These are phyloP conservation scores for Eurytoma adleriae DNA, from an alignment of 2,888 invertebrate genomes.

Conservation along the genomic window DNA sequence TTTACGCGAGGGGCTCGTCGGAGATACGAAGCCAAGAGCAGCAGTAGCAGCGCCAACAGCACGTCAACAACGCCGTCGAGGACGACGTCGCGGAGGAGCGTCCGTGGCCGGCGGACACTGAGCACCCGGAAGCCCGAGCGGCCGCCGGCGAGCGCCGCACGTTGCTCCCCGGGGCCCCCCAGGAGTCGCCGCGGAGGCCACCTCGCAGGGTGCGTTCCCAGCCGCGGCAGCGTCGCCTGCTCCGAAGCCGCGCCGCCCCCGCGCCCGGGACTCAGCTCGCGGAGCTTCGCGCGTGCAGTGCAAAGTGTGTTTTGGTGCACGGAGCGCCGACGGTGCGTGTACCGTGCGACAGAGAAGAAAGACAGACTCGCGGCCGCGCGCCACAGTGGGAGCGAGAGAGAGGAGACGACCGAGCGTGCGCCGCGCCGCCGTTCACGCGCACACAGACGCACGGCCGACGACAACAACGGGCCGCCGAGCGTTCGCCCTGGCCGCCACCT, in stretches of 20 bases:
- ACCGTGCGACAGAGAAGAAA: background rate
- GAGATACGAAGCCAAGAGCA: constrained; percentile 54
- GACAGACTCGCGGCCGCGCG: constrained; percentile 8
- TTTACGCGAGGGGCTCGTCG: constrained; percentile 70
- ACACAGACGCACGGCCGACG: background rate
- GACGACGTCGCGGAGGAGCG: background rate
- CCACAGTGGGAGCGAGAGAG: background rate
- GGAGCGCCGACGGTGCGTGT: background rate
- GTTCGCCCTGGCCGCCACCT: background rate
- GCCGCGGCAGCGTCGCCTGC: constrained; percentile 3
- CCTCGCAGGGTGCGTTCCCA: constrained; percentile 18
- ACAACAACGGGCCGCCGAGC: constrained; percentile 1
- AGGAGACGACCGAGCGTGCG: constrained; percentile 22
- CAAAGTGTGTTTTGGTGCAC: background rate
- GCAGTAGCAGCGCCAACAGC: constrained; percentile 4
- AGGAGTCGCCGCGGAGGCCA: no score
- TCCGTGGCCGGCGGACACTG: constrained; percentile 13
- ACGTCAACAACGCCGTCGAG: no score
- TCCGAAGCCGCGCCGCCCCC: constrained; percentile 18
- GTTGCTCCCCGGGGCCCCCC: no score
- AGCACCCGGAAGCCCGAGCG: no score
- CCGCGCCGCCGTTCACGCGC: constrained; percentile 26
- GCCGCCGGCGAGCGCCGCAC: no score
- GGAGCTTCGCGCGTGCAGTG: background rate
- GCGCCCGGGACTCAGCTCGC: constrained; percentile 36